Percentiles rank a stretch among this genome's conserved stretches.
Conservation (phyloP, 2,797 vertebrate species). For the Manis crassicaudata region DNA sequence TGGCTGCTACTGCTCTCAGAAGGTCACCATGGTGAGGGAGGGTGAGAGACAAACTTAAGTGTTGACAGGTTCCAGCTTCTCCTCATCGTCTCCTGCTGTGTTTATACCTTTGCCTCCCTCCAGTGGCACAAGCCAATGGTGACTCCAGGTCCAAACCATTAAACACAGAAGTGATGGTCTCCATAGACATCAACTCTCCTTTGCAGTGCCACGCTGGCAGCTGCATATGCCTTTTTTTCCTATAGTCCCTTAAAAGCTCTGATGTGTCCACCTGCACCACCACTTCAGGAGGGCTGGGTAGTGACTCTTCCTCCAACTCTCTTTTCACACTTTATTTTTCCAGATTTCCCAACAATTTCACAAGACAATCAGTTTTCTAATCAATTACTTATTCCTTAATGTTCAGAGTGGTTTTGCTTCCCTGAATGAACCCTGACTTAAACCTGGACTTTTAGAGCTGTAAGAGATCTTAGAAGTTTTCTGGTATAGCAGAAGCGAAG, state of each 20-base stretch:
- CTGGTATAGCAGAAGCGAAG: not conserved
- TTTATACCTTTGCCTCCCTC: not conserved
- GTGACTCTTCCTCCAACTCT: not conserved
- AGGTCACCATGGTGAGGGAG: not conserved
- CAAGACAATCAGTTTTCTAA: not conserved
- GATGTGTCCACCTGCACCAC: not conserved
- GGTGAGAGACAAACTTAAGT: not conserved
- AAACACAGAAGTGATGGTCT: not conserved
- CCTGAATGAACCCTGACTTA: not conserved
- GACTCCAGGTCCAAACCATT: not conserved
- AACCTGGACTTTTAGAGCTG: not conserved
- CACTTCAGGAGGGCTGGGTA: not conserved
- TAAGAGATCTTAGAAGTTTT: not conserved
- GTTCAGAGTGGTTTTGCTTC: not conserved
- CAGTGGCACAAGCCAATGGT: not conserved
- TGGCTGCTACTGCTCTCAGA: not conserved
- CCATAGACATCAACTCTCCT: not conserved
- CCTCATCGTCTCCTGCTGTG: not conserved
- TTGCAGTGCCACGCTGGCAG: not conserved
- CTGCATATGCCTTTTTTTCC: not conserved
- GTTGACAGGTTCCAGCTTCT: not conserved
- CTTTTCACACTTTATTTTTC: not conserved
- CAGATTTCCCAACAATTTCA: not conserved
- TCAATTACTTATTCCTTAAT: not conserved
- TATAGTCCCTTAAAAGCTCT: not conserved